Base-by-base conservation (phyloP, 2,113 vertebrate species). In the Ailuropoda melanoleuca region DNA sequence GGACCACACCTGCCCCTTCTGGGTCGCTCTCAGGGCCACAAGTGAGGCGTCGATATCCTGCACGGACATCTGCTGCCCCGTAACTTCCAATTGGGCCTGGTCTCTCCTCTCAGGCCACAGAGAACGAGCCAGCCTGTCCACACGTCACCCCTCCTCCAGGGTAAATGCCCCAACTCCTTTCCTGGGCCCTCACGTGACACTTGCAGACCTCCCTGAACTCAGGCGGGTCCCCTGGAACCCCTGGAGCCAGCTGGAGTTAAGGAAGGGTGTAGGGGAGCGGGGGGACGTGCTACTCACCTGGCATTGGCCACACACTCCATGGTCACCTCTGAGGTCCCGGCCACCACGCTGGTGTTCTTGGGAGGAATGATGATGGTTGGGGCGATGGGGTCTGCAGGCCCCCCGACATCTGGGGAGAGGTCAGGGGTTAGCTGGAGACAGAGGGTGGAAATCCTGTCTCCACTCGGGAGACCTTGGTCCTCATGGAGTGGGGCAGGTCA, bases 261-360 rank as follows among this genome's bases (percentile, higher is more conserved):
- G 37, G 43, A 8, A 6, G 37, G 43, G 29, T 3, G 24, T 31
- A 46, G 11, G 34, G 46, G 37, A 37, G 37, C 0, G 0, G 0
- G 15, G 4, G 7, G 15, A 3, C 0, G 2, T 0, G 0, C 6
- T 15, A 64, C 97, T 24, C 39, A 98, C 99, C 99, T 99, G 98
- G 99, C 99, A 0, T 99, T 99, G 98, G 99, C 99, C 93, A 99
- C 99, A 0, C 99, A 99, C 98, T 99, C 99, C 99, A 99, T 98
- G 19, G 99, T 99, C 97, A 99, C 99, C 98, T 99, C 99, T 0
- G 99, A 99, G 80, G 99, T 99, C 6, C 99, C 99, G 0, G 99
- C 99, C 93, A 99, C 99, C 91, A 99, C 99, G 0, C 99, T 99
- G 74, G 99, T 99, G 98, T 99, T 99, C 98, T 98, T 99, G 72